Evolutionary conservation across 2,797 vertebrate genomes (phyloP).

Genomic region (Pseudochirops corinnae): DNA sequence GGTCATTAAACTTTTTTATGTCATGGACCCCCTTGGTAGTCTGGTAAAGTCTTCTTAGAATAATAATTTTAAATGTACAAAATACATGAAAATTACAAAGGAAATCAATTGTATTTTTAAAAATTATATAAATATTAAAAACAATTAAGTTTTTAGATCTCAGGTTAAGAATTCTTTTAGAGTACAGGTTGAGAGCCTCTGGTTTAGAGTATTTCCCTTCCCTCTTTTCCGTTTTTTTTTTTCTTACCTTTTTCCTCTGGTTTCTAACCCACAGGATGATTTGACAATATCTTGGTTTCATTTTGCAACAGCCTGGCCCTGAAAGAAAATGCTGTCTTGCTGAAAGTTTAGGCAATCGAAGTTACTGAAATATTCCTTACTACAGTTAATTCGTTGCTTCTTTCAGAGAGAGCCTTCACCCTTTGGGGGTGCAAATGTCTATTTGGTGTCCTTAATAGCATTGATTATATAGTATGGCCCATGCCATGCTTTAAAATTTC

Average conservation of each 20-base stretch:
- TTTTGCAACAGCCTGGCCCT: conserved; percentile 75
- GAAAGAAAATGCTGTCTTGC: conserved; percentile 61
- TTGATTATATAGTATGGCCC: not conserved
- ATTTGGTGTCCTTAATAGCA: not conserved
- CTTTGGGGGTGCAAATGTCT: conserved; percentile 3
- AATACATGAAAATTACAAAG: not conserved
- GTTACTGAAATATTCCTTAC: conserved; percentile 44
- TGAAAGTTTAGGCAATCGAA: conserved; percentile 69
- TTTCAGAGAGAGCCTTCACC: not conserved
- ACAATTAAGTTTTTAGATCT: not conserved
- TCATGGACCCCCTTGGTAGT: not conserved
- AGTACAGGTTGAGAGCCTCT: not conserved
- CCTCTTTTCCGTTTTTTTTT: not conserved
- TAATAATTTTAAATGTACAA: not conserved
- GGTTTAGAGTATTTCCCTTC: not conserved
- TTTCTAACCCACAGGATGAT: conserved; percentile 67
- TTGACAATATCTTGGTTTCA: conserved; percentile 62
- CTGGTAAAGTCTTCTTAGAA: not conserved
- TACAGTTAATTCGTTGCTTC: conserved; percentile 21
- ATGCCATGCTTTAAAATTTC: not conserved
- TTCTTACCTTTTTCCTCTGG: conserved; percentile 2
- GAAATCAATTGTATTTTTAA: not conserved
- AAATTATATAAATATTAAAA: not conserved
- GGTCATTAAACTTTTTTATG: not conserved
- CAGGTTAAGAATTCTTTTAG: not conserved